Evolutionary conservation across 53 echinoderm and acorn worm genomes (phyloP).

Genomic region (Astropecten irregularis): DNA sequence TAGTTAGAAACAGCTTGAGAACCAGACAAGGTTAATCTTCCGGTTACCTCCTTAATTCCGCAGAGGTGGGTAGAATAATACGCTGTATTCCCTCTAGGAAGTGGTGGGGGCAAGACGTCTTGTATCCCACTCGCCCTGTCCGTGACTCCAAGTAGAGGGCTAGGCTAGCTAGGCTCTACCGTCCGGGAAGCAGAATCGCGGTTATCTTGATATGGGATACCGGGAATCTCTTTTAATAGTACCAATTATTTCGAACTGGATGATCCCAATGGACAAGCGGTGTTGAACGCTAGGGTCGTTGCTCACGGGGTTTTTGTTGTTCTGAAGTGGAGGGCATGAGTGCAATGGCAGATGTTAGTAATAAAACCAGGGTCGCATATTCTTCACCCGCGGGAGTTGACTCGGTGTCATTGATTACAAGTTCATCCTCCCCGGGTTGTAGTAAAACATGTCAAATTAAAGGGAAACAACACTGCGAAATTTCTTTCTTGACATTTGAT

Average conservation of each 20-base stretch:
- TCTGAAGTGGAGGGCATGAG: no score
- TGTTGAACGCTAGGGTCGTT: background rate
- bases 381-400: no score
- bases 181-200: slow-evolving; percentile 13
- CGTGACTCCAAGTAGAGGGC: background rate
- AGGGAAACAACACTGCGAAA: no score
- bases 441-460: no score
- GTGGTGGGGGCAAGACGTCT: background rate
- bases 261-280: slow-evolving; percentile 3
- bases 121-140: no score
- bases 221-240: slow-evolving; percentile 20
- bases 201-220: slow-evolving; percentile 24
- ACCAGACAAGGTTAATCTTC: slow-evolving; percentile 33
- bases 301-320: no score
- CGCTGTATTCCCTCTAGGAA: background rate
- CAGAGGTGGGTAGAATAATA: background rate
- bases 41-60: slow-evolving; percentile 30
- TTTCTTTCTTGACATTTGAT: no score
- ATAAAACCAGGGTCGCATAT: no score
- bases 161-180: background rate
- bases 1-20: slow-evolving; percentile 39
- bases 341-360: no score
- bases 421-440: no score
- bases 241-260: slow-evolving; percentile 29
- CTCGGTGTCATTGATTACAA: no score